A percentile compares a stretch with the other conserved stretches of the same genome.
phyloP scores from a whole-genome alignment of 2,797 vertebrate genomes.

The Xenopus petersii region DNA sequence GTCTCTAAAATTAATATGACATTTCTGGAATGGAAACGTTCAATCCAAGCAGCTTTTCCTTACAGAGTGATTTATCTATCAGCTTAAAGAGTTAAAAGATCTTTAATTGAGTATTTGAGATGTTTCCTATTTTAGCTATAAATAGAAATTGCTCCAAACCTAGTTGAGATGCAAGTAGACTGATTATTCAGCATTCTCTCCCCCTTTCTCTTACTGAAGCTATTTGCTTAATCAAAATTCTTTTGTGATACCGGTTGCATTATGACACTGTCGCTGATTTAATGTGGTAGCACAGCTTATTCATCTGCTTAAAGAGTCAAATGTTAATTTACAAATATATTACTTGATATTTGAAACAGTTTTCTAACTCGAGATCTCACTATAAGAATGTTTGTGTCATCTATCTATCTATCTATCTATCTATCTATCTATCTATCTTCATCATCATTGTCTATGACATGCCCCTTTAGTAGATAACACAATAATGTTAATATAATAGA shows the following conservation, averaged over 20 bases:
- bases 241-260: constrained; percentile 40
- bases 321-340: constrained; percentile 40
- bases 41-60: too few relatives aligned
- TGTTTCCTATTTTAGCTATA: constrained; percentile 19
- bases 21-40: too few relatives aligned
- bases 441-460: too few relatives aligned
- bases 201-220: constrained; percentile 17
- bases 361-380: neutral
- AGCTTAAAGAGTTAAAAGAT: neutral
- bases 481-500: too few relatives aligned
- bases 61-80: neutral
- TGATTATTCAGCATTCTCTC: constrained; percentile 45
- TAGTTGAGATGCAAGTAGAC: constrained; percentile 26
- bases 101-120: constrained; percentile 6
- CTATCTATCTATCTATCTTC: too few relatives aligned
- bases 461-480: too few relatives aligned
- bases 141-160: constrained; percentile 37
- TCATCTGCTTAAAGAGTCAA: constrained; percentile 37
- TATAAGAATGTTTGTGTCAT: neutral
- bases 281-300: constrained; percentile 29
- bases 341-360: constrained; percentile 32
- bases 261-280: constrained; percentile 43
- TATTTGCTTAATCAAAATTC: constrained; percentile 47
- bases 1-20: too few relatives aligned
- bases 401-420: too few relatives aligned